Conservation (phyloP, 2,797 vertebrate species). For the Brachyrhaphis roseni region DNA sequence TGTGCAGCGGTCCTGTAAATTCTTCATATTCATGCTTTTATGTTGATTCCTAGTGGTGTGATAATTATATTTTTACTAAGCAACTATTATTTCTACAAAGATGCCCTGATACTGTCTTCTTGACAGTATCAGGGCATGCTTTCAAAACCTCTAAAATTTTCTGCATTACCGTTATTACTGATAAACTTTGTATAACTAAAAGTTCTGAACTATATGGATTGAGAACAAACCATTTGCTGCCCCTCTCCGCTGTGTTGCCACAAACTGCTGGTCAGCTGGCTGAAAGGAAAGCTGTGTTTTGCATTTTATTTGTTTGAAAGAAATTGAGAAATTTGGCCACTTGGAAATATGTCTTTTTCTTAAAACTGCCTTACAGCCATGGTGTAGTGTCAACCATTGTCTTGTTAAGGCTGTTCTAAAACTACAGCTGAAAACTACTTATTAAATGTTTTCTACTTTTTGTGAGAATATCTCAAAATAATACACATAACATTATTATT, state of each 20-base stretch:
- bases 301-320: neutral
- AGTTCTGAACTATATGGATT: neutral
- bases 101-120: neutral
- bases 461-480: neutral
- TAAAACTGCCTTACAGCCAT: neutral
- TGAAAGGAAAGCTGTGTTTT: neutral
- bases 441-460: neutral
- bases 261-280: neutral
- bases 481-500: neutral
- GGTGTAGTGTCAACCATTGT: neutral
- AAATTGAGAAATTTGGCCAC: neutral
- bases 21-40: neutral
- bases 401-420: neutral
- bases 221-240: neutral
- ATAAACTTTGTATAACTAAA: neutral
- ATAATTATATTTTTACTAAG: neutral
- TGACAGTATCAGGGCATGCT: neutral
- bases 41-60: neutral
- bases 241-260: neutral
- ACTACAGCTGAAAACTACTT: neutral
- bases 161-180: neutral
- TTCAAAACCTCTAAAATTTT: neutral
- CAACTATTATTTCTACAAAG: too few relatives aligned
- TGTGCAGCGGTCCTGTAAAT: neutral
- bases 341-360: neutral